Conservation (phyloP, 2,888 invertebrate genomes). For the Lepeophtheirus nordmannii region DNA sequence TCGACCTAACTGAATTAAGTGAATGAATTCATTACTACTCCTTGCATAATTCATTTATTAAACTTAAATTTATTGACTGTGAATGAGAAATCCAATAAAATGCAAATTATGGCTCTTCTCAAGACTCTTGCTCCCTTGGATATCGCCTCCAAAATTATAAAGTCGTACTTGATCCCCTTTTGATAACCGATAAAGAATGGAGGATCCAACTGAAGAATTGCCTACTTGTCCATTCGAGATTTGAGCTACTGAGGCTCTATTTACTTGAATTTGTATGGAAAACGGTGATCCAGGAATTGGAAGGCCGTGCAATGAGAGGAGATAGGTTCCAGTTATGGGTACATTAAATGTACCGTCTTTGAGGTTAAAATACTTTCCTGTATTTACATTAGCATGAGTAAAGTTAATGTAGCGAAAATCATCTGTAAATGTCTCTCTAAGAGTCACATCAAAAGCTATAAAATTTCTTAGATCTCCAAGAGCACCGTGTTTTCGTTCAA, state of each 20-base stretch:
- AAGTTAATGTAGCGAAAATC: conserved; percentile 22
- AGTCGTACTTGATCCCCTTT: conserved; percentile 21
- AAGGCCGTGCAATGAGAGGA: conserved; percentile 9
- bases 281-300: conserved; percentile 7
- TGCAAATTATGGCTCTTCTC: conserved; percentile 2
- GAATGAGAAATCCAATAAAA: conserved; percentile 19
- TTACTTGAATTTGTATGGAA: conserved; percentile 20
- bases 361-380: conserved; percentile 7
- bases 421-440: conserved; percentile 13
- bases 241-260: conserved; percentile 16
- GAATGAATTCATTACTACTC: too few species aligned
- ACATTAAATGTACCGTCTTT: conserved; percentile 16
- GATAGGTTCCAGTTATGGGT: conserved; percentile 14
- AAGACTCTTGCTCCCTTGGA: conserved; percentile 6
- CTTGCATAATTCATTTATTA: too few species aligned
- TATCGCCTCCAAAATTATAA: conserved; percentile 21
- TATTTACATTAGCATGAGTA: conserved; percentile 11
- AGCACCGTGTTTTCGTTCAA: conserved; percentile 14
- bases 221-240: conserved; percentile 15
- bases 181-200: conserved; percentile 3
- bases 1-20: too few species aligned
- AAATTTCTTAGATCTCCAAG: conserved; percentile 23
- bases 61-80: too few species aligned
- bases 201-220: conserved; percentile 18
- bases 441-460: conserved; percentile 19